These are phyloP conservation scores for Mycteria americana DNA, from an alignment of 2,797 vertebrate genomes.

Conservation along the genomic window DNA sequence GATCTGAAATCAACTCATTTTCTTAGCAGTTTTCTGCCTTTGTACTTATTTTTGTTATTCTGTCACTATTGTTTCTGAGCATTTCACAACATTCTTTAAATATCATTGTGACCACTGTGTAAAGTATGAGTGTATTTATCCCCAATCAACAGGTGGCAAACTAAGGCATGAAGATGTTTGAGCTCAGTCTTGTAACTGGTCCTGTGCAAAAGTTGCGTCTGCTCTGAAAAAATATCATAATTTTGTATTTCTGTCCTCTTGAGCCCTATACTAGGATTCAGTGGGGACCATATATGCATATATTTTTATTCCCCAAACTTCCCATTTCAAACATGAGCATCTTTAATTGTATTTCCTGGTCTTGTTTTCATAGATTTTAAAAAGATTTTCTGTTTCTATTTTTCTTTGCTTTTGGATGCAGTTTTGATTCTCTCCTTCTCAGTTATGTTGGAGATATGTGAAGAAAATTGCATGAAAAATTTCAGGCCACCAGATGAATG, in stretches of 20 bases:
- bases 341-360: background rate
- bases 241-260: background rate
- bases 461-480: background rate
- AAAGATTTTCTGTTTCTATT: background rate
- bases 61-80: background rate
- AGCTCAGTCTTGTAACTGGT: background rate
- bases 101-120: background rate
- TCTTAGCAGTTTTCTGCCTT: background rate
- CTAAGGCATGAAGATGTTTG: background rate
- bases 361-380: background rate
- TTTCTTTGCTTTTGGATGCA: background rate
- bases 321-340: background rate
- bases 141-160: background rate
- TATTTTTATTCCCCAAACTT: background rate
- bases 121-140: background rate
- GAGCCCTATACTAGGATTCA: background rate
- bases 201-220: background rate
- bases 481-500: background rate
- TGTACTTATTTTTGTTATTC: background rate
- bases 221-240: background rate
- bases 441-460: background rate
- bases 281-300: background rate
- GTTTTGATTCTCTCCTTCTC: background rate
- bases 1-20: background rate
- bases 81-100: background rate